Percentiles rank a stretch among this genome's conserved stretches.
phyloP scores from a whole-genome alignment of 2,797 vertebrate genomes.

The Naso thynnoides region DNA sequence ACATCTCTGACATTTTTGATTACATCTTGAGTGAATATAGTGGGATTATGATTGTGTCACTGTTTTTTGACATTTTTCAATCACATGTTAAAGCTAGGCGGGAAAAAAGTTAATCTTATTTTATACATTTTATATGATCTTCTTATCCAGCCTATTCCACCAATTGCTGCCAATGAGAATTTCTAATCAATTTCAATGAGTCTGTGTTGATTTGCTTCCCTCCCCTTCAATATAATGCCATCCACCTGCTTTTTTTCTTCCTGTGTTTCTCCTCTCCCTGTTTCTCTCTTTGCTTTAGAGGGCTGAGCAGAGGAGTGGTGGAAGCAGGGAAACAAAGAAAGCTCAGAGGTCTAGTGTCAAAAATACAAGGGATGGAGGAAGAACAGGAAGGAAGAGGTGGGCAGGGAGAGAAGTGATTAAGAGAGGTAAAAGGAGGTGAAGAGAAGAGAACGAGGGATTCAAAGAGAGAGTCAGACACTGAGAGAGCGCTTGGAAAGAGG shows the following conservation, averaged over 20 bases:
- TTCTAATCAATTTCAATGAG: slow-evolving; percentile 53
- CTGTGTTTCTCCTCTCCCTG: slow-evolving; percentile 1
- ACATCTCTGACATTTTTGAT: slow-evolving; percentile 10
- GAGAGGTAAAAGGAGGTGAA: slow-evolving; percentile 20
- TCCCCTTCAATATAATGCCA: slow-evolving; percentile 32
- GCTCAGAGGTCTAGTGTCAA: slow-evolving; percentile 52
- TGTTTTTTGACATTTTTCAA: slow-evolving; percentile 14
- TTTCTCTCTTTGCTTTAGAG: slow-evolving; percentile 30
- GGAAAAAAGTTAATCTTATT: slow-evolving; percentile 36
- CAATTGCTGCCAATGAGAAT: slow-evolving; percentile 46
- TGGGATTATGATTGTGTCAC: slow-evolving; percentile 34
- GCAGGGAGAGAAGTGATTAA: slow-evolving; percentile 34
- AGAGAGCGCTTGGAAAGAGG: slow-evolving; percentile 37
- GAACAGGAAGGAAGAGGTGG: slow-evolving; percentile 35
- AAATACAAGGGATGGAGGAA: slow-evolving; percentile 34
- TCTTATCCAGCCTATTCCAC: slow-evolving; percentile 47
- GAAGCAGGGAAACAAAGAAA: slow-evolving; percentile 44
- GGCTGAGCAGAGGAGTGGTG: slow-evolving; percentile 24
- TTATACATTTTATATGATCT: slow-evolving; percentile 55
- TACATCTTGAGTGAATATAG: slow-evolving; percentile 24
- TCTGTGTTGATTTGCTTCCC: slow-evolving; percentile 39
- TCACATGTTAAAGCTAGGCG: neutral
- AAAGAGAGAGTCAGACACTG: slow-evolving; percentile 26
- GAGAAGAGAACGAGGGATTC: slow-evolving; percentile 38
- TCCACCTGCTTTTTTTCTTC: slow-evolving; percentile 24